Conservation (phyloP, 2,888 invertebrate species). For the Anodontia alba region DNA sequence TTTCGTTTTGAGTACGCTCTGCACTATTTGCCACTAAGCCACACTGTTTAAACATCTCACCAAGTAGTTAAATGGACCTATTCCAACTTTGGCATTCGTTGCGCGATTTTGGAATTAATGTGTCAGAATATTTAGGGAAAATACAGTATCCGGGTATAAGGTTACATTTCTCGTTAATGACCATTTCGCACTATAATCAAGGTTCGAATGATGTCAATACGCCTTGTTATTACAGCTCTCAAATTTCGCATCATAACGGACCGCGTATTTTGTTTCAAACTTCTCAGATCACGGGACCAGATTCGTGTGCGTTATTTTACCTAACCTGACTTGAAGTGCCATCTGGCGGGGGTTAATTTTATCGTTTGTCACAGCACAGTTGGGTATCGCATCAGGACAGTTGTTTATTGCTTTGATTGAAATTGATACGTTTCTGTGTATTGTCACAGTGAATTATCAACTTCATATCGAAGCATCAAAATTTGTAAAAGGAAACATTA, state of each 20-base stretch:
- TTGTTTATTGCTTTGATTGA: constrained; percentile 20
- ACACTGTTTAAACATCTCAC: no score
- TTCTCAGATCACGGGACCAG: not conserved
- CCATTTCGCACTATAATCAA: not conserved
- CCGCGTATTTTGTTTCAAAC: not conserved
- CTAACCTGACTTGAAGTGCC: constrained; percentile 4
- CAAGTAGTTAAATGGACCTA: no score
- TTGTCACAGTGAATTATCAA: not conserved
- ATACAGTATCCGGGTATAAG: no score
- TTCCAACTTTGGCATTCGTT: no score
- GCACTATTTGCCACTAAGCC: no score
- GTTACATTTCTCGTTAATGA: not conserved
- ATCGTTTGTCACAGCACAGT: constrained; percentile 22
- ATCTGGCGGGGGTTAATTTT: constrained; percentile 22
- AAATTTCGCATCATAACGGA: constrained; percentile 2
- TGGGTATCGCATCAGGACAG: constrained; percentile 14
- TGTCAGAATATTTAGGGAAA: no score
- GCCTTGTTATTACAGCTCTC: not conserved
- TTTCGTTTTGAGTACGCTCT: no score
- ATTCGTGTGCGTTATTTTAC: constrained; percentile 19
- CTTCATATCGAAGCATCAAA: not conserved
- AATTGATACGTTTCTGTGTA: constrained; percentile 19
- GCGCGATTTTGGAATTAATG: no score
- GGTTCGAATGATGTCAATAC: not conserved
- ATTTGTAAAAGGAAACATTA: not conserved